Evolutionary conservation across 2,113 vertebrate genomes (phyloP), one percentile per base, ranked within the genome.

Genomic region (Tupaia tana): DNA sequence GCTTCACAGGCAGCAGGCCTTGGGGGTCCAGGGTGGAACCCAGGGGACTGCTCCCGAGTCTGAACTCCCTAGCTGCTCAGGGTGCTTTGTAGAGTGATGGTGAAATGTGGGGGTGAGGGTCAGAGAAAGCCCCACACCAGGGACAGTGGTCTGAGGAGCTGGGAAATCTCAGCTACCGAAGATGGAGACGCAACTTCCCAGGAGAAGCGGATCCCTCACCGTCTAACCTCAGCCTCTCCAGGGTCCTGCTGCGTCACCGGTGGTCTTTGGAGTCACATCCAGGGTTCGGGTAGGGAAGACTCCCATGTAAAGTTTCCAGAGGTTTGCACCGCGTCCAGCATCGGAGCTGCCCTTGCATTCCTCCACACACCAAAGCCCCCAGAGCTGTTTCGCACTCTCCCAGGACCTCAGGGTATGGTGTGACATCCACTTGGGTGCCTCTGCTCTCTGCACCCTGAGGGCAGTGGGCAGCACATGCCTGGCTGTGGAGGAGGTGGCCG

Each of bases 81-180:
- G 22, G 9, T 16, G 52, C 14, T 5, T 2, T 2, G 8, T 2
- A 7, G n/a, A 52, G 34, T 0, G 0, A 24, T 7, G 56, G 6
- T 56, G 7, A 67, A 9, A 29, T 2, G 31, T 2, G 5, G 10
- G 16, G 19, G 12, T 7, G 24, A 74, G 6, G 11, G 16, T 43
- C 10, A 10, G 27, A 25, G 20, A 10, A 78, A 18, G 58, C 15
- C 34, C 20, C 20, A 82, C 70, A 22, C 13, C 0, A 22, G 66
- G 29, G 27, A 52, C 24, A 19, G 27, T 71, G 70, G 22, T 89
- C 59, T 15, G 43, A 52, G 1, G 15, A 24, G 63, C 43, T 13
- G 10, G 71, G 31, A 77, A 70, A 75, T n/a, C n/a, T 89, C 63
- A 7, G 29, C 13, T 43, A 9, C 1, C 56, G 58, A 25, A 58